These are phyloP conservation scores for Ophioninae sp. DNA, from an alignment of 2,888 invertebrate genomes.

Conservation along the genomic window DNA sequence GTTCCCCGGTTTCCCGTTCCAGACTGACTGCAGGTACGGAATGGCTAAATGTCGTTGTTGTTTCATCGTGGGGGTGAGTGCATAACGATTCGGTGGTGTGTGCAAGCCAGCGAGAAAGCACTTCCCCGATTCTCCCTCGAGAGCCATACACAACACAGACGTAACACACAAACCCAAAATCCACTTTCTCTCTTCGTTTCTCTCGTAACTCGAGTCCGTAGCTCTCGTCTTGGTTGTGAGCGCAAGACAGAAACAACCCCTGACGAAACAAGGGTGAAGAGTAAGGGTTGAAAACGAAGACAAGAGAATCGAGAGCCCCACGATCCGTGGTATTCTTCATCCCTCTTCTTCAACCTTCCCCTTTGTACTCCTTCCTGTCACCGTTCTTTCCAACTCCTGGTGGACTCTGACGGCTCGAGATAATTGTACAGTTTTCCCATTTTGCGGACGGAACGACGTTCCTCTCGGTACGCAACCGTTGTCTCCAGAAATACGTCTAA, in stretches of 20 bases:
- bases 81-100: too few species aligned
- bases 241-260: not conserved
- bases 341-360: not conserved
- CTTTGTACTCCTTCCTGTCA: not conserved
- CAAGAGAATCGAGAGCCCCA: conserved; percentile 30
- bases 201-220: conserved; percentile 12
- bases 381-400: not conserved
- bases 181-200: not conserved
- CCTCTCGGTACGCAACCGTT: conserved; percentile 17
- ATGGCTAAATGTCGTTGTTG: too few species aligned
- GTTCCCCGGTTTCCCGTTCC: too few species aligned
- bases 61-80: too few species aligned
- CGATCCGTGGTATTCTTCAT: conserved; percentile 28
- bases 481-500: too few species aligned
- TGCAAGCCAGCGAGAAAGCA: too few species aligned
- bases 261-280: conserved; percentile 10
- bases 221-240: conserved; percentile 15
- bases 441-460: conserved; percentile 26
- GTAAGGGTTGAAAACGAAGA: conserved; percentile 6
- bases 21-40: too few species aligned
- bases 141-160: too few species aligned
- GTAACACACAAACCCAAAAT: too few species aligned
- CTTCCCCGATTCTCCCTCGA: too few species aligned
- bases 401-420: conserved; percentile 49
- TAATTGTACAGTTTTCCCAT: conserved; percentile 56